Percentiles rank a stretch among this genome's conserved stretches.
Conservation (phyloP, 2,113 vertebrate genomes). For the Montifringilla adamsi region DNA sequence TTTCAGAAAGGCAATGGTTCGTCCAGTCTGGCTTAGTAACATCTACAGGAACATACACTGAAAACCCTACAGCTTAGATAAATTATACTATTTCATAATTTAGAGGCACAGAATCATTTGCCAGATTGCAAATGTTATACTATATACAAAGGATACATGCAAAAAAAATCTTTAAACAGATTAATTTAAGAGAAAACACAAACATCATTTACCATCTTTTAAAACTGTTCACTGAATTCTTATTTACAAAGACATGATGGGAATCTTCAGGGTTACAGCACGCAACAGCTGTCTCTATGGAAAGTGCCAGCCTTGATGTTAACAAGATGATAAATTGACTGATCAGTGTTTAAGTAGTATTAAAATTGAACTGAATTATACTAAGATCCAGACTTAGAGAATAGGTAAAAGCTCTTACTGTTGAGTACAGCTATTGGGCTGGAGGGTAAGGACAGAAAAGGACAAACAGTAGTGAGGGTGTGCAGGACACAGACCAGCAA, state of each 20-base stretch:
- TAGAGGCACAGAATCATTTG: background rate
- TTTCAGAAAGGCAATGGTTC: background rate
- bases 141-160: background rate
- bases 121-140: background rate
- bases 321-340: slow-evolving; percentile 8
- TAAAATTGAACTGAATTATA: background rate
- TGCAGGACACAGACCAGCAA: background rate
- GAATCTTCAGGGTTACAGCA: slow-evolving; percentile 22
- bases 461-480: background rate
- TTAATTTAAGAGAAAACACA: background rate
- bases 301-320: background rate
- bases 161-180: background rate
- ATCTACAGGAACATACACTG: background rate
- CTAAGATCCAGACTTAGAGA: background rate
- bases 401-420: background rate
- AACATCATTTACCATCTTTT: background rate
- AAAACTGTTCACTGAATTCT: background rate
- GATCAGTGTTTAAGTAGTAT: background rate
- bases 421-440: background rate
- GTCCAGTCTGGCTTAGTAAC: background rate
- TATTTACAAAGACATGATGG: background rate
- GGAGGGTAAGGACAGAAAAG: background rate
- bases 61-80: background rate
- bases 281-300: background rate
- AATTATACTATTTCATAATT: background rate